Percentiles rank a stretch among this genome's conserved stretches.
These are phyloP conservation scores for Ferdinandea cuprea DNA, from an alignment of 2,888 invertebrate genomes.

Conservation along the genomic window DNA sequence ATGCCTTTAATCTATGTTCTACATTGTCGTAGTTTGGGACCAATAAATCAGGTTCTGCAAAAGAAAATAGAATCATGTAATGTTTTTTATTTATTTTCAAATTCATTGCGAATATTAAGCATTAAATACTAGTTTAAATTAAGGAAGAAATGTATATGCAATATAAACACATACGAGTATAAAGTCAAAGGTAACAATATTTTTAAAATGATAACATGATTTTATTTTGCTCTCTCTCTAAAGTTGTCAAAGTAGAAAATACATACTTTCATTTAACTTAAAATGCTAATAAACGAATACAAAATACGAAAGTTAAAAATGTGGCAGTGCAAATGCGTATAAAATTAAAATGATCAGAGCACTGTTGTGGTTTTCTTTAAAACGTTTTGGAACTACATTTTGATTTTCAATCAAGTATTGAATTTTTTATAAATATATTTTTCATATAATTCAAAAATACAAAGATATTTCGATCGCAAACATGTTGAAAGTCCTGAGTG, in stretches of 20 bases:
- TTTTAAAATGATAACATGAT: conserved; percentile 14
- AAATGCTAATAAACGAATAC: background rate
- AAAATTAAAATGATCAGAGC: conserved; percentile 5
- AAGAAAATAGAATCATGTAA: conserved; percentile 10
- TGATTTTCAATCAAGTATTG: background rate
- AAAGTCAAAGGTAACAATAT: background rate
- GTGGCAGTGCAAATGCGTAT: background rate
- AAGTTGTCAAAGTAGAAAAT: background rate
- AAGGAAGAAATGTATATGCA: background rate
- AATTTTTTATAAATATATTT: too few relatives aligned
- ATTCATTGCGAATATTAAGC: background rate
- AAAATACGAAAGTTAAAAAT: background rate
- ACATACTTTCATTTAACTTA: background rate
- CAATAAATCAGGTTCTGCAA: conserved; percentile 80
- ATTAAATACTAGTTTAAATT: background rate
- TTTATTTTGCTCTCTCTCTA: conserved; percentile 1
- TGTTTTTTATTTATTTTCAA: background rate
- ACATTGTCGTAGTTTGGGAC: conserved; percentile 82
- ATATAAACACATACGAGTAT: background rate
- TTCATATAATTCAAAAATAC: too few relatives aligned
- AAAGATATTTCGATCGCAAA: too few relatives aligned
- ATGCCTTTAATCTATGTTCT: conserved; percentile 80
- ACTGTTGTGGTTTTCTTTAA: background rate
- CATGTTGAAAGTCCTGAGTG: too few relatives aligned
- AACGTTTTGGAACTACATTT: background rate